A percentile compares a stretch with the other conserved stretches of the same genome.
These are phyloP conservation scores for Pipistrellus pipistrellus DNA, from an alignment of 2,797 vertebrate species.

Conservation along the genomic window DNA sequence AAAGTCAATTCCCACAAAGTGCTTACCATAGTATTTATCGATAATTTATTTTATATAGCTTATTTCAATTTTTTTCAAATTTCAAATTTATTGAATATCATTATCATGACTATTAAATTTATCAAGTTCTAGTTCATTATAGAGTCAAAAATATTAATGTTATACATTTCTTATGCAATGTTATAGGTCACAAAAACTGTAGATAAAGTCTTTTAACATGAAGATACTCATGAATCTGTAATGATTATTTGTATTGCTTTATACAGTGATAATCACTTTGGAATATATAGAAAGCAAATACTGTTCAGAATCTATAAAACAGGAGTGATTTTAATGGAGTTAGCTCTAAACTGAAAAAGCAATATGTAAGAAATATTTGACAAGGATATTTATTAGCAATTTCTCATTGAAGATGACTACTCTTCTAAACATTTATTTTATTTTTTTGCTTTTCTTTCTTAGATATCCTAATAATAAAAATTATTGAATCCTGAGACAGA, in stretches of 20 bases:
- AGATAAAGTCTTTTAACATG: background rate
- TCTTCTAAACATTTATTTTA: conserved; percentile 41
- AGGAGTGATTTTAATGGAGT: background rate
- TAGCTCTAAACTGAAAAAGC: conserved; percentile 30
- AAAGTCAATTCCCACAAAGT: conserved; percentile 1
- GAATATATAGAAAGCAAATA: background rate
- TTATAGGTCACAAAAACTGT: background rate
- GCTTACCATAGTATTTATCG: conserved; percentile 22
- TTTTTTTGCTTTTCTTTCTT: conserved; percentile 29
- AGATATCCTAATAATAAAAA: conserved; percentile 3
- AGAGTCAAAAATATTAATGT: background rate
- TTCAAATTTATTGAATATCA: conserved; percentile 50
- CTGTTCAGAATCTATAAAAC: background rate
- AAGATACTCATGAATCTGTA: conserved; percentile 32
- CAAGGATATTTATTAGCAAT: background rate
- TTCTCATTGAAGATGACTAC: conserved; percentile 15
- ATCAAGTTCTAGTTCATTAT: background rate
- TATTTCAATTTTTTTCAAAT: conserved; percentile 55
- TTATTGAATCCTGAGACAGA: background rate
- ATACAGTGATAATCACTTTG: background rate
- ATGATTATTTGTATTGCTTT: conserved; percentile 9
- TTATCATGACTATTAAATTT: background rate
- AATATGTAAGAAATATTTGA: background rate
- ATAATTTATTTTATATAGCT: background rate
- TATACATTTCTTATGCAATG: background rate